Evolutionary conservation across 2,888 invertebrate species (phyloP), one percentile per base, ranked within the genome.

Genomic region (Cylindroiulus punctatus): DNA sequence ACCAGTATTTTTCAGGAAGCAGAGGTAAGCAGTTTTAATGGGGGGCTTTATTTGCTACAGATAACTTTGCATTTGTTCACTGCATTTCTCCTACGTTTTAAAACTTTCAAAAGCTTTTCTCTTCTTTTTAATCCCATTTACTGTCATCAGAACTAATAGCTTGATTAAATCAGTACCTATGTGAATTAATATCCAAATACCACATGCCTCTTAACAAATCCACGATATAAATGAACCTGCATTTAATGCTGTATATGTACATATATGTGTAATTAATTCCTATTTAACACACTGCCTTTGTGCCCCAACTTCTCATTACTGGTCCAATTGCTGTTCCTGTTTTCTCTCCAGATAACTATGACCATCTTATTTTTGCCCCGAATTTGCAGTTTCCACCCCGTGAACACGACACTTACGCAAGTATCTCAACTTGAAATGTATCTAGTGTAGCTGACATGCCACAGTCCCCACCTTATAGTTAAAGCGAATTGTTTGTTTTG

Each of bases 241-340:
- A 65, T 65, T 65, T 65, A 65, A 65, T 65, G 65, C 65, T n/a
- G 26, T 65, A 65, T 1, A 26, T 65, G 65, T 65, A 65, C 19
- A 65, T 65, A 57, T 57, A 65, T 65, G 26, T 65, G 65, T 65
- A 65, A 65, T 26, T 65, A 65, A 65, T 65, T 65, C 65, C 65
- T 65, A 65, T 65, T 65, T 65, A 65, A 65, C 65, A 57, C 57
- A 65, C 65, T 65, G 65, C 65, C 65, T 65, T 65, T 65, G 65
- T n/a, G 65, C 65, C 65, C 65, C 65, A 65, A 26, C 26, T 65
- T 65, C 26, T 65, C 65, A 65, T n/a, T 26, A 12, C 26, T 65
- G 65, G 65, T n/a, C 65, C 65, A 12, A 65, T 65, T 65, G 65
- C 65, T 65, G 65, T 65, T 65, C 65, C 65, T 65, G 65, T 65